Base-by-base conservation (phyloP, 2,888 invertebrate genomes). In the Pterostichus niger region DNA sequence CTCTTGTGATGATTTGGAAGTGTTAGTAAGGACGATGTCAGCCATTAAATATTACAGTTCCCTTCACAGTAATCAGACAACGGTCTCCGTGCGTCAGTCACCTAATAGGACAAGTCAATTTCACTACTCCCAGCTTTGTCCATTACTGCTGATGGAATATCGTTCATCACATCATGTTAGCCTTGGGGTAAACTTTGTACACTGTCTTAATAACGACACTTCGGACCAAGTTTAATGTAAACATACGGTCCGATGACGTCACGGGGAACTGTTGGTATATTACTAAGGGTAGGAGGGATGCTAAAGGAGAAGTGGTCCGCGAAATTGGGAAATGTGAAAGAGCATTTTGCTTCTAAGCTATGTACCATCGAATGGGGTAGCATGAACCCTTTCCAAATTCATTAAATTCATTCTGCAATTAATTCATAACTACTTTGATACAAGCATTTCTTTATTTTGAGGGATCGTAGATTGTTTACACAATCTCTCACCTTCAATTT, bases 201-300 rank as follows among this genome's bases (percentile, higher is more conserved):
- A 52, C 71, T 64, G 71, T 71, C 81, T 71, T 81, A 81, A 81
- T 81, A 81, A 81, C 44, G 81, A 81, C 71, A 81, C 81, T 81
- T 81, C 49, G 81, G 52, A 52, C 71, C 68, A 81, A 81, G 81
- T 81, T 81, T 81, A 81, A 81, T 81, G 81, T 81, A 73, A 81
- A 81, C 81, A 73, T 71, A 71, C 73, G 71, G 33, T 54, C 31
- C 56, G 24, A 15, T 68, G 80, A 80, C 78, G 44, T 44, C 46
- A 75, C 33, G 24, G 59, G 59, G 11, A 11, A 59, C 59, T 59
- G 59, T 11, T 59, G 59, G 11, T 17, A 40, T 40, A 24, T 24
- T 24, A 24, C 24, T 24, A 24, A 24, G 24, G 40, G 40, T 40
- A 40, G 6, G 6, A 7, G 40, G 7, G 7, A 9, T 7, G 40